Conservation (phyloP, 1,140 invertebrate genomes). For the Bombus terrestris region DNA sequence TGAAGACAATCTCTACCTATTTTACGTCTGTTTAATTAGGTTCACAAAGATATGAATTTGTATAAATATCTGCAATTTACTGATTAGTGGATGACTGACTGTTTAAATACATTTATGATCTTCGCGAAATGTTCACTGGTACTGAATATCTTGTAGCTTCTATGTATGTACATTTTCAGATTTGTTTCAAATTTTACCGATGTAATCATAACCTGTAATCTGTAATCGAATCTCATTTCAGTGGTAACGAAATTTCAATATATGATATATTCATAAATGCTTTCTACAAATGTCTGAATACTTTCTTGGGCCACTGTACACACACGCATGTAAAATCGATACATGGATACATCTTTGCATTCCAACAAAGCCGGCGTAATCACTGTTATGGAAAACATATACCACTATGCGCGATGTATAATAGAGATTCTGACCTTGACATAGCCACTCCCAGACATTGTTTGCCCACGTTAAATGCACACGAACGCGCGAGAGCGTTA, state of each 20-base stretch:
- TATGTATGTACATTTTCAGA: too few species aligned
- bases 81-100: too few species aligned
- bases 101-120: too few species aligned
- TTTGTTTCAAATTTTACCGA: too few species aligned
- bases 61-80: too few species aligned
- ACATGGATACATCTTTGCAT: background rate
- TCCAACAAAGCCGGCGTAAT: conserved; percentile 6
- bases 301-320: background rate
- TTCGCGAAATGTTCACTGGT: too few species aligned
- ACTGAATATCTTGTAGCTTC: too few species aligned
- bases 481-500: background rate
- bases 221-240: too few species aligned
- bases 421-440: conserved; percentile 65
- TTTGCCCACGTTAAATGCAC: conserved; percentile 40
- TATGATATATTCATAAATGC: background rate
- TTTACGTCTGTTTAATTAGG: too few species aligned
- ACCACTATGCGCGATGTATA: conserved; percentile 49
- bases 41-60: too few species aligned
- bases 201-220: too few species aligned
- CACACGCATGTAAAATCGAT: background rate
- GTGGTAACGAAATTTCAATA: background rate
- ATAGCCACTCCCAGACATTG: conserved; percentile 73
- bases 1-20: too few species aligned
- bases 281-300: background rate
- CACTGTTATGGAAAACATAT: conserved; percentile 53